Conservation (phyloP, 2,888 invertebrate genomes). For the Caenorhabditis sinica region DNA sequence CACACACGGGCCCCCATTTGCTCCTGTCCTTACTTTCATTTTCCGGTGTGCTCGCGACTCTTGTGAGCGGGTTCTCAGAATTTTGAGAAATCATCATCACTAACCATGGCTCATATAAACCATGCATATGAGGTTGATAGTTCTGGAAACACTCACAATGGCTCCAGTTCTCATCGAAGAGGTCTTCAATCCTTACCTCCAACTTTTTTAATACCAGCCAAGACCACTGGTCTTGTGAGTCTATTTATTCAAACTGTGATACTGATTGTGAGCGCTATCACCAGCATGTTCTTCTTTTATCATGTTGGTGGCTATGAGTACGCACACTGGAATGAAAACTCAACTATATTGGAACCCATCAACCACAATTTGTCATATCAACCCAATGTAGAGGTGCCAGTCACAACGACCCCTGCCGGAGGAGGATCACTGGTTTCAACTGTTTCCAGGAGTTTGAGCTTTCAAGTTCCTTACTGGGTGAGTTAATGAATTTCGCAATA, state of each 20-base stretch:
- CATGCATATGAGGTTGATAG: constrained; percentile 10
- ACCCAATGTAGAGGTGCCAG: background rate
- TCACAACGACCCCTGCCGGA: background rate
- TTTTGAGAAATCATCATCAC: background rate
- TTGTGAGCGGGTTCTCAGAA: background rate
- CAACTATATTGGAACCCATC: constrained; percentile 73
- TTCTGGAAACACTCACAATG: background rate
- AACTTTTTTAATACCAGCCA: constrained; percentile 69
- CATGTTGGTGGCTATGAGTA: constrained; percentile 78
- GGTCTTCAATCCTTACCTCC: constrained; percentile 23
- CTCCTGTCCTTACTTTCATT: constrained; percentile 1
- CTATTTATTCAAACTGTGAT: constrained; percentile 72
- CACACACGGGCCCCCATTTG: background rate
- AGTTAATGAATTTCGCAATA: background rate
- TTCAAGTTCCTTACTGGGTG: constrained; percentile 15
- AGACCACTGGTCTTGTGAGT: constrained; percentile 71
- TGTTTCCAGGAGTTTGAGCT: constrained; percentile 12
- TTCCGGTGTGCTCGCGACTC: constrained; percentile 4
- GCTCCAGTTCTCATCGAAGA: background rate
- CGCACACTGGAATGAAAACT: constrained; percentile 74
- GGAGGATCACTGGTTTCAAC: constrained; percentile 49
- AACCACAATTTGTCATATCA: constrained; percentile 33
- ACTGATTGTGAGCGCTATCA: constrained; percentile 66
- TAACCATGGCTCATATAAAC: constrained; percentile 29
- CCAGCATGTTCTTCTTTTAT: constrained; percentile 74